phyloP scores from a whole-genome alignment of 2,888 invertebrate genomes.

The Lampropteryx suffumata region DNA sequence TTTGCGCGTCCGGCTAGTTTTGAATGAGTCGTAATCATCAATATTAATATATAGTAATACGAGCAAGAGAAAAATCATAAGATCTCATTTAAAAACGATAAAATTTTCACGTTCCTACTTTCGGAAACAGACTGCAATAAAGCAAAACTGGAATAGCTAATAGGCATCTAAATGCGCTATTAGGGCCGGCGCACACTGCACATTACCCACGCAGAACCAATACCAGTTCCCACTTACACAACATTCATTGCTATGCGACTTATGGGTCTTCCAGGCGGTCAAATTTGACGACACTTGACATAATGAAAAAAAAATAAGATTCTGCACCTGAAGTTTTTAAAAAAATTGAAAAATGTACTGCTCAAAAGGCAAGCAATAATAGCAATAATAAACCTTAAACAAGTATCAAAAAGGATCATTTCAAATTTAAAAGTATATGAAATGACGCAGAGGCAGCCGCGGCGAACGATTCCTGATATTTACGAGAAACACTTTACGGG shows the following conservation, averaged over 20 bases:
- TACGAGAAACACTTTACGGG: slow-evolving; percentile 56
- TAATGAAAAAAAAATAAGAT: no score
- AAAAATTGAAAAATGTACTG: no score
- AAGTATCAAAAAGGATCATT: slow-evolving; percentile 2
- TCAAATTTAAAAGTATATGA: not conserved
- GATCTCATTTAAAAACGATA: slow-evolving; percentile 19
- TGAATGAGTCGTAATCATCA: no score
- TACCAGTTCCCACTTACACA: slow-evolving; percentile 29
- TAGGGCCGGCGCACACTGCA: slow-evolving; percentile 54
- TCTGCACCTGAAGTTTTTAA: no score
- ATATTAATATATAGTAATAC: no score
- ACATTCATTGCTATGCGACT: not conserved
- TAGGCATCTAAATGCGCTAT: slow-evolving; percentile 63
- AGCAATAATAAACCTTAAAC: not conserved
- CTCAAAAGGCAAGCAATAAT: no score
- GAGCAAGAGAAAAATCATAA: no score
- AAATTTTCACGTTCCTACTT: slow-evolving; percentile 12
- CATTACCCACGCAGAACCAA: slow-evolving; percentile 41
- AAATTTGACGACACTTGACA: no score
- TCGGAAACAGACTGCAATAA: slow-evolving; percentile 45
- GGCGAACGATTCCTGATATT: slow-evolving; percentile 50
- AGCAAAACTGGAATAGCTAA: slow-evolving; percentile 61
- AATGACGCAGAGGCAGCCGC: not conserved
- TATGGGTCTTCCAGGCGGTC: no score
- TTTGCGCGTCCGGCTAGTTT: no score